Evolutionary conservation across 2,113 vertebrate species (phyloP).

Genomic region (Anoplopoma fimbria): DNA sequence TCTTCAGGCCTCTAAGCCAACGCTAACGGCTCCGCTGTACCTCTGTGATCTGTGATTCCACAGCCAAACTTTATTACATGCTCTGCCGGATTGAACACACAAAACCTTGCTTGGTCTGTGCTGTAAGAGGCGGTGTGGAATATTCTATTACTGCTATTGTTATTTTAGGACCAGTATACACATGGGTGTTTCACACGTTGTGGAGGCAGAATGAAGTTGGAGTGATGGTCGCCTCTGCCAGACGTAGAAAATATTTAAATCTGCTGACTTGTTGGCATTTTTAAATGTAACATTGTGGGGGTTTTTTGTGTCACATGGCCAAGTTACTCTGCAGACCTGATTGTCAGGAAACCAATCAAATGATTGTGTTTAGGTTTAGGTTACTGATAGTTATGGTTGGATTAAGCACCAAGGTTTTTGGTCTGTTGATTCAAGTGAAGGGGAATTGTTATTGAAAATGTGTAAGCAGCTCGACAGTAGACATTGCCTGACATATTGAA

Average conservation of each 20-base stretch:
- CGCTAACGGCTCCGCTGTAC: constrained; percentile 27
- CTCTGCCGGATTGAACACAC: constrained; percentile 17
- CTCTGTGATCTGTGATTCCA: constrained; percentile 20
- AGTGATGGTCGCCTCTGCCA: constrained; percentile 10
- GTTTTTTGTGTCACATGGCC: neutral
- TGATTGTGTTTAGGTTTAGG: constrained; percentile 24
- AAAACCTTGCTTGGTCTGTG: neutral
- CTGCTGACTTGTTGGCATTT: constrained; percentile 13
- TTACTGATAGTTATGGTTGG: neutral
- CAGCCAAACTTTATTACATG: constrained; percentile 22
- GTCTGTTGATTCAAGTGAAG: neutral
- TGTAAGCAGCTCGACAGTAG: neutral
- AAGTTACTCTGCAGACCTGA: neutral
- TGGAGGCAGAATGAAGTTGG: constrained; percentile 8
- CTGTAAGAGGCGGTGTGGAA: constrained; percentile 1
- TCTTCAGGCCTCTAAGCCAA: constrained; percentile 42
- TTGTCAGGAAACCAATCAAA: neutral
- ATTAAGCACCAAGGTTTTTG: neutral
- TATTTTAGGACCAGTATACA: constrained; percentile 22
- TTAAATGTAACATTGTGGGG: neutral
- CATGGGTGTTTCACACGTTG: constrained; percentile 28
- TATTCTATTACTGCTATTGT: constrained; percentile 27
- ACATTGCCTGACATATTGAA: neutral
- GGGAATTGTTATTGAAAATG: neutral
- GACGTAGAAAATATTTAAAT: neutral